A percentile compares a stretch with the other conserved stretches of the same genome.
Conservation (phyloP, 2,888 invertebrate species). For the Eilema depressum region DNA sequence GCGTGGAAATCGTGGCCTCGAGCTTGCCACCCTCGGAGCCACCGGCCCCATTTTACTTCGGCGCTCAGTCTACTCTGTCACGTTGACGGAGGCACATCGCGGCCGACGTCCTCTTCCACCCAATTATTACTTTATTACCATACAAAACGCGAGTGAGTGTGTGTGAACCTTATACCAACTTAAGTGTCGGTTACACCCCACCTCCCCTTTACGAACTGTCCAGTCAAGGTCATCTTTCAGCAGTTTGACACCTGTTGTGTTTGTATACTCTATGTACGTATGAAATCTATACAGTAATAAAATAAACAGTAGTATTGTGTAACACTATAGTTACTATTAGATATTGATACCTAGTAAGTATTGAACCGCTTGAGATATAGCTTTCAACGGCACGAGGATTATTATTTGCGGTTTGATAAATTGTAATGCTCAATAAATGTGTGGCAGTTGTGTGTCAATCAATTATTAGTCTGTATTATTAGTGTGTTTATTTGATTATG, state of each 20-base stretch:
- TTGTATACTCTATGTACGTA: conserved; percentile 74
- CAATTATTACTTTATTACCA: conserved; percentile 60
- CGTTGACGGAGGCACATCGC: conserved; percentile 63
- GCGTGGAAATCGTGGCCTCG: conserved; percentile 52
- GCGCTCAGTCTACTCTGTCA: conserved; percentile 74
- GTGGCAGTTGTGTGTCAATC: conserved; percentile 33
- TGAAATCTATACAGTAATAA: conserved; percentile 52
- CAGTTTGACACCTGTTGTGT: conserved; percentile 81
- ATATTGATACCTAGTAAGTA: conserved; percentile 17
- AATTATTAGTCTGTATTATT: conserved; percentile 29
- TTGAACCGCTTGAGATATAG: conserved; percentile 20
- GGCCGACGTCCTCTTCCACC: conserved; percentile 46
- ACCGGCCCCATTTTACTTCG: conserved; percentile 62
- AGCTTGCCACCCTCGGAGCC: conserved; percentile 72
- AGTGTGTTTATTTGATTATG: conserved; percentile 14
- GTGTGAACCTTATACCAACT: conserved; percentile 69
- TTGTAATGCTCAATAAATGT: conserved; percentile 26
- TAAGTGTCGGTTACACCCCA: conserved; percentile 64
- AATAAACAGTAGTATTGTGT: conserved; percentile 44
- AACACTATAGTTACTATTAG: conserved; percentile 20
- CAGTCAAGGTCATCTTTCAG: conserved; percentile 75
- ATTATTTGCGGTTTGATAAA: conserved; percentile 34
- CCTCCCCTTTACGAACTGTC: conserved; percentile 59
- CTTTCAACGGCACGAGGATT: conserved; percentile 25
- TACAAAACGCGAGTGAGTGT: conserved; percentile 76